Percentiles rank a stretch among this genome's conserved stretches.
phyloP scores from a whole-genome alignment of 1,140 invertebrate species.

The Neoseiulus cucumeris region DNA sequence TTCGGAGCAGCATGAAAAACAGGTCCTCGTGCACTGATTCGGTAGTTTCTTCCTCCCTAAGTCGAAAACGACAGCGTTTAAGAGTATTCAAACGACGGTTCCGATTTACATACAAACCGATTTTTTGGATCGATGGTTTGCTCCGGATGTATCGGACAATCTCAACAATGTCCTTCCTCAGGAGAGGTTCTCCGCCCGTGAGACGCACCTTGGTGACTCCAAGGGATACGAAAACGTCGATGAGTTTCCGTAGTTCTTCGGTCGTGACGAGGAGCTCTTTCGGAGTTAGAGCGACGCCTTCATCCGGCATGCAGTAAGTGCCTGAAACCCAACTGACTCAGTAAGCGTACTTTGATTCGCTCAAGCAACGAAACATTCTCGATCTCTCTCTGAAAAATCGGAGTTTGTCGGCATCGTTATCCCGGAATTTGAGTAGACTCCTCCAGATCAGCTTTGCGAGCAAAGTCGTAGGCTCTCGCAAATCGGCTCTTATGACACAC shows the following conservation, averaged over 20 bases:
- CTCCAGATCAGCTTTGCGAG: conserved; percentile 18
- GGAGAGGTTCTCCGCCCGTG: conserved; percentile 88
- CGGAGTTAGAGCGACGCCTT: conserved; percentile 62
- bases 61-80: no score
- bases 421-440: neutral
- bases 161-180: conserved; percentile 60
- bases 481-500: neutral
- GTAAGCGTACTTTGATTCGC: neutral
- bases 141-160: conserved; percentile 43
- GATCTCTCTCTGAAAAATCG: neutral
- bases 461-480: neutral
- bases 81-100: no score
- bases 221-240: conserved; percentile 53
- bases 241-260: conserved; percentile 58
- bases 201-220: conserved; percentile 81
- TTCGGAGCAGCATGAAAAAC: no score
- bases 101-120: neutral
- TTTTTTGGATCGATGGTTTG: conserved; percentile 6
- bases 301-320: conserved; percentile 86
- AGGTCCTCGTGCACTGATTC: no score
- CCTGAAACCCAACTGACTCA: conserved; percentile 36
- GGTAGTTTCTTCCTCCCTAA: no score
- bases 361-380: neutral
- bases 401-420: conserved; percentile 7
- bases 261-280: conserved; percentile 53